Evolutionary conservation across 2,113 vertebrate species (phyloP), one percentile per base, ranked within the genome.

Genomic region (Jacana jacana): DNA sequence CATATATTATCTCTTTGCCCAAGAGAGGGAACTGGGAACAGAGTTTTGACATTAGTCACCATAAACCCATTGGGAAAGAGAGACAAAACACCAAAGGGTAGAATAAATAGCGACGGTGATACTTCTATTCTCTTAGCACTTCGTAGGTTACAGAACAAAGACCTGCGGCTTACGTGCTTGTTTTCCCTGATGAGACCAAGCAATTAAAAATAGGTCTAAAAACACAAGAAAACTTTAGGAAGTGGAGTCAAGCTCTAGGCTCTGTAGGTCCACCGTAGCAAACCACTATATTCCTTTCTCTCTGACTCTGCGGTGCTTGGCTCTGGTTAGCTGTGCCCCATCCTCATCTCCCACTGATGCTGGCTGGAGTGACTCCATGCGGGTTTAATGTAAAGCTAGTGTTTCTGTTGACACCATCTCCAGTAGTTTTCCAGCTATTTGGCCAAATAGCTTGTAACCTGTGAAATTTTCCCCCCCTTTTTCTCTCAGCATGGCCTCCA

Each of bases 171-270:
- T 68, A 68, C 55, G 8, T n/a, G 13, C 4, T 71, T 64, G 16
- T 89, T 96, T 79, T 79, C 84, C 73, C 73, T 57, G 60, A 84
- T 89, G 83, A 86, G 57, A 48, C n/a, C 84, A 95, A 92, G 81
- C 95, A 93, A 87, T 92, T 95, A 91, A 95, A 93, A 92, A 51
- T 39, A 33, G 5, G 14, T 81, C 33, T 91, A 37, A 48, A 87
- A 68, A 1, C 39, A 72, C 44, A 69, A 15, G 69, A 75, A 91
- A 44, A 44, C 15, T 79, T 83, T 3, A 40, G 61, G 65, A 91
- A 71, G 17, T 31, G 33, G 31, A 83, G 66, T 86, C 60, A 71
- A 55, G 55, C 60, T 27, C 65, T 75, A 48, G 5, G 39, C 49
- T 46, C 24, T 0, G 0, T 28, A 76, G 77, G 65, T 87, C 55